Base-by-base conservation (phyloP, 2,113 vertebrate species). In the Caretta caretta region DNA sequence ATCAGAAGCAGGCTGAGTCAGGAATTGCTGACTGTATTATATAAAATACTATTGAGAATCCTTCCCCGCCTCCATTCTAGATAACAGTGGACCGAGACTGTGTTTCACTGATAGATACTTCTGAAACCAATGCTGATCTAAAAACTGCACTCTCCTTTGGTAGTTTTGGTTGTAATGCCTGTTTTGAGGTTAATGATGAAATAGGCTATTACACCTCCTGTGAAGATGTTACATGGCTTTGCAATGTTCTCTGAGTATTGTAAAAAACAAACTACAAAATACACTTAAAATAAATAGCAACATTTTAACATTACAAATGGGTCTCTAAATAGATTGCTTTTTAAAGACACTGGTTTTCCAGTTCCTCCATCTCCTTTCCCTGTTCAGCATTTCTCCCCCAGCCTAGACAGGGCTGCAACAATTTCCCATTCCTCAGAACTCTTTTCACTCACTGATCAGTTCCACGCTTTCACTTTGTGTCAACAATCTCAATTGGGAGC, bases 81-180 rank as follows among this genome's bases (percentile, higher is more conserved):
- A 49, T 83, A 76, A 83, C 62, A 50, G n/a, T 46, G 90, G 42
- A 62, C 38, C 76, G 76, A 80, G 69, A 29, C 56, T 69, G 56
- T 1, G 0, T 50, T 76, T 1, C 0, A 82, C 53, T 0, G 0
- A 65, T 2, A 13, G 80, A 62, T 82, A 72, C 76, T 6, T 27
- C 81, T 46, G 62, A 86, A 96, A 94, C 19, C 75, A 1, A 0
- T 1, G 0, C 6, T 51, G 10, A 42, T 5, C 16, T 22, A 42
- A 75, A 75, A 8, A 42, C n/a, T n/a, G 6, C 38, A 42, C 20
- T n/a, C 65, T 42, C 20, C 16, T 75, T 22, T 42, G 5, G 69
- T 42, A n/a, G 6, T 65, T 65, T 14, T 13, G 62, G 62, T 65
- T 65, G 65, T 69, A 75, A 75, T 38, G 16, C 49, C 6, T 6